These are phyloP conservation scores for Beroe ovata DNA, from an alignment of 37 sponge, comb jelly and placozoan species.

Conservation along the genomic window DNA sequence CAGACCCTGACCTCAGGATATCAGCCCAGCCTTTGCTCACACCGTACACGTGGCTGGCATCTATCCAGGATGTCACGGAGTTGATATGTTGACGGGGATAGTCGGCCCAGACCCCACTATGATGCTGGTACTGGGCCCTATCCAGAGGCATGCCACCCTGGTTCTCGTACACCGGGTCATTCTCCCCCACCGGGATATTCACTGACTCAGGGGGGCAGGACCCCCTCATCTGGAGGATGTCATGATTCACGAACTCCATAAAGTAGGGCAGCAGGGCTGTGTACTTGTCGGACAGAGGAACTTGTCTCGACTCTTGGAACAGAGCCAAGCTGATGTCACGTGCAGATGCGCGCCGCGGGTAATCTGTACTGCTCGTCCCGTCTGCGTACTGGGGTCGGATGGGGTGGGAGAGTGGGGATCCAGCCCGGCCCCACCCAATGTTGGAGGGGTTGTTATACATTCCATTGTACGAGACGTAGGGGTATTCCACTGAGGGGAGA, in stretches of 20 bases:
- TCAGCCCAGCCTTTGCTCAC: constrained; percentile 93
- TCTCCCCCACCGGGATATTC: constrained; percentile 70
- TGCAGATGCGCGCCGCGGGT: constrained; percentile 2
- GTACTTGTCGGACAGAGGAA: constrained; percentile 24
- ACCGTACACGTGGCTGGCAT: constrained; percentile 92
- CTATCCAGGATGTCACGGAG: constrained; percentile 94
- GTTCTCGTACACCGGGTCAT: constrained; percentile 68
- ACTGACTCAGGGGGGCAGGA: constrained; percentile 94
- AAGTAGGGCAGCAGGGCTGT: constrained; percentile 47
- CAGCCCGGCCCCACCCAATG: constrained; percentile 86
- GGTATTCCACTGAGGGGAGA: too few relatives aligned
- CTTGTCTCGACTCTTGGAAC: background rate
- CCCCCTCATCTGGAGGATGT: constrained; percentile 84
- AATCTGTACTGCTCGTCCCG: background rate
- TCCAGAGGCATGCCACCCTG: constrained; percentile 80
- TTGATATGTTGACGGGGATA: constrained; percentile 91
- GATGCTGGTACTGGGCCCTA: constrained; percentile 78
- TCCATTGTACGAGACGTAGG: constrained; percentile 85
- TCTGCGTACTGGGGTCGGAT: constrained; percentile 31
- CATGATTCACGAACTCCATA: constrained; percentile 88
- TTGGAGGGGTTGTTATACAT: constrained; percentile 97
- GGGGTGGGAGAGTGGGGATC: constrained; percentile 43
- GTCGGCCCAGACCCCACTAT: constrained; percentile 84
- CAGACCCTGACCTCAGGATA: constrained; percentile 71
- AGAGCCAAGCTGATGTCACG: constrained; percentile 23